Conservation (phyloP, 2,888 invertebrate genomes). For the Leucozona laternaria region DNA sequence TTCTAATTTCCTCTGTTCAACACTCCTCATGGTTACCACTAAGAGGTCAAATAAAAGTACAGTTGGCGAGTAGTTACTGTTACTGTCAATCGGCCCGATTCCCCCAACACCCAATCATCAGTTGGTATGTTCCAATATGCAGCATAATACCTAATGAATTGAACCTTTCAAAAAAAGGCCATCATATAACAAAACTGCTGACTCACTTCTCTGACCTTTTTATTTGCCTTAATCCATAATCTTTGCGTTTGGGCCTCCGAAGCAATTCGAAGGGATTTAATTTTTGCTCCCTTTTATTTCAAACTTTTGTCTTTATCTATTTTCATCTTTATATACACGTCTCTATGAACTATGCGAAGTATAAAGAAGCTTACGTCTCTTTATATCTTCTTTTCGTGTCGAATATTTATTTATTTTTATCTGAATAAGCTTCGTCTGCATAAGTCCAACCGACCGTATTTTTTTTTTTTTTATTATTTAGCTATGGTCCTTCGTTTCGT, state of each 20-base stretch:
- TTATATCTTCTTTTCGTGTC: background rate
- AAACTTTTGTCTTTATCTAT: background rate
- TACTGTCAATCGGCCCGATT: too few relatives aligned
- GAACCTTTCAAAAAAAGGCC: background rate
- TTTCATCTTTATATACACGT: background rate
- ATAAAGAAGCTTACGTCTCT: background rate
- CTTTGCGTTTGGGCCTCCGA: background rate
- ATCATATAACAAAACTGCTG: background rate
- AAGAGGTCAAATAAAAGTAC: too few relatives aligned
- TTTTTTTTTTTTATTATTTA: background rate
- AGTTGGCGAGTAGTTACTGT: too few relatives aligned
- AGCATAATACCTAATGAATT: background rate
- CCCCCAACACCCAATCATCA: too few relatives aligned
- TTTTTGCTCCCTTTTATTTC: background rate
- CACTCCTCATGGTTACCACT: too few relatives aligned
- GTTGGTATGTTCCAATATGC: too few relatives aligned
- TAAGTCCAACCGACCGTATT: background rate
- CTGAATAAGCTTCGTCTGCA: background rate
- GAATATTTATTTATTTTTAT: background rate
- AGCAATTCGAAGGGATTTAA: constrained; percentile 9
- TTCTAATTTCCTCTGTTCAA: too few relatives aligned
- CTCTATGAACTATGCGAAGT: background rate
- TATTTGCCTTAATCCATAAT: background rate
- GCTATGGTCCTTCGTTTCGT: background rate
- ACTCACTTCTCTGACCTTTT: constrained; percentile 6